Evolutionary conservation across 2,888 invertebrate species (phyloP).

Genomic region (Gastracanthus pulcherrimus): DNA sequence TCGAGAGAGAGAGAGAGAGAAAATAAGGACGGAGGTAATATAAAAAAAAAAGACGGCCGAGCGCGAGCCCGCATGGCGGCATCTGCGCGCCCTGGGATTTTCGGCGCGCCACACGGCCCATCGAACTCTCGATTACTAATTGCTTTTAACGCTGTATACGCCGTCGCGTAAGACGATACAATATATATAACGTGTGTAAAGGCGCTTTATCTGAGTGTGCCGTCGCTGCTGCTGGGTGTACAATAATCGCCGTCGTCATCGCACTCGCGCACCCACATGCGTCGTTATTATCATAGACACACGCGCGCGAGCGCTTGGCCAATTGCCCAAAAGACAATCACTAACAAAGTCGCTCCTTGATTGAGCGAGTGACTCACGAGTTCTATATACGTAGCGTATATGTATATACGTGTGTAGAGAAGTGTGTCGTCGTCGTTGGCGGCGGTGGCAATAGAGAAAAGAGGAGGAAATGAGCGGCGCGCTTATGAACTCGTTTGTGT

Average conservation of each 20-base stretch:
- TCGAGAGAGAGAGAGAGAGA: constrained; percentile 5
- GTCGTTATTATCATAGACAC: too few relatives aligned
- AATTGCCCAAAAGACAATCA: constrained; percentile 75
- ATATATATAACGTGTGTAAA: background rate
- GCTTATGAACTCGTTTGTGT: background rate
- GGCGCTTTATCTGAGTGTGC: too few relatives aligned
- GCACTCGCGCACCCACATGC: constrained; percentile 23
- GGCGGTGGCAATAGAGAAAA: background rate
- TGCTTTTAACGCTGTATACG: too few relatives aligned
- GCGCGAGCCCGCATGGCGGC: constrained; percentile 48
- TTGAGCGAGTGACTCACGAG: constrained; percentile 72
- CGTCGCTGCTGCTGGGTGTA: too few relatives aligned
- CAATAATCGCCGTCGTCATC: background rate
- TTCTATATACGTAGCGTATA: background rate
- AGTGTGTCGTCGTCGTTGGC: background rate
- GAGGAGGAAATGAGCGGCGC: constrained; percentile 3
- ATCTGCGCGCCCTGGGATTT: constrained; percentile 25
- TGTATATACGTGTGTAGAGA: background rate
- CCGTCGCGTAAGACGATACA: constrained; percentile 54
- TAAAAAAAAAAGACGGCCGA: background rate
- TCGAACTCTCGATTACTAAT: constrained; percentile 41
- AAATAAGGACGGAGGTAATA: background rate
- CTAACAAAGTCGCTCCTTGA: constrained; percentile 73
- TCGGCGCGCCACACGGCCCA: too few relatives aligned
- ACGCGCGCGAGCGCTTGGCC: constrained; percentile 45